Conservation (phyloP, 1,140 invertebrate genomes). For the Caenorhabditis tropicalis region DNA sequence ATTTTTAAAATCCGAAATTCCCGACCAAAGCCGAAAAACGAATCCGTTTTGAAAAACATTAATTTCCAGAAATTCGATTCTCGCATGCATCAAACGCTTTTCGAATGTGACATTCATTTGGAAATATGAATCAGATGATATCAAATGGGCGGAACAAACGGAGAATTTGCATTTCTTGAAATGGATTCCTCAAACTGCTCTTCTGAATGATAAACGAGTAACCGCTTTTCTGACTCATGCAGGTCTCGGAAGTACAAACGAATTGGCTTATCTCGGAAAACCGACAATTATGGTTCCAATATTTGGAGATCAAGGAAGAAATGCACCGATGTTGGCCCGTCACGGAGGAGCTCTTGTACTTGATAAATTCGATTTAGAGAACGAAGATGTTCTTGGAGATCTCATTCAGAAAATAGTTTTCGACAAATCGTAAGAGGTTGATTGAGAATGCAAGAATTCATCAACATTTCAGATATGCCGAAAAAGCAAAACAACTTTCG, state of each 20-base stretch:
- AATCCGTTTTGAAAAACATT: too few species aligned
- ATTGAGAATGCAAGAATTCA: background rate
- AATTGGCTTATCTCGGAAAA: conserved; percentile 33
- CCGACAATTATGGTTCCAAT: conserved; percentile 36
- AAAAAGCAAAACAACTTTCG: background rate
- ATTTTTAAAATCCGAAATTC: too few species aligned
- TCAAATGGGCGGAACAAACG: background rate
- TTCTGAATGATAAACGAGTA: conserved; percentile 10
- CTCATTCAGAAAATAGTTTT: background rate
- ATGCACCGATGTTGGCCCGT: conserved; percentile 26
- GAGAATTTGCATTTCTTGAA: background rate
- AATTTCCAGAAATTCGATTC: background rate
- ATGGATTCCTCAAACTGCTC: conserved; percentile 17
- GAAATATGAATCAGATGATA: conserved; percentile 13
- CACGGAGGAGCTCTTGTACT: conserved; percentile 23
- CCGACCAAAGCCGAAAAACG: too few species aligned
- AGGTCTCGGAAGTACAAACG: conserved; percentile 17
- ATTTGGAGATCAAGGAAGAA: conserved; percentile 35
- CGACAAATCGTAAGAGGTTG: background rate
- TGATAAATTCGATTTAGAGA: conserved; percentile 4
- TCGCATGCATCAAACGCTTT: background rate
- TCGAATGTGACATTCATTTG: conserved; percentile 9
- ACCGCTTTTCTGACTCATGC: conserved; percentile 22
- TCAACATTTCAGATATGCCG: background rate
- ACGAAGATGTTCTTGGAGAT: background rate